Base-by-base conservation (phyloP, 2,888 invertebrate genomes). In the Cylloceria caligata region DNA sequence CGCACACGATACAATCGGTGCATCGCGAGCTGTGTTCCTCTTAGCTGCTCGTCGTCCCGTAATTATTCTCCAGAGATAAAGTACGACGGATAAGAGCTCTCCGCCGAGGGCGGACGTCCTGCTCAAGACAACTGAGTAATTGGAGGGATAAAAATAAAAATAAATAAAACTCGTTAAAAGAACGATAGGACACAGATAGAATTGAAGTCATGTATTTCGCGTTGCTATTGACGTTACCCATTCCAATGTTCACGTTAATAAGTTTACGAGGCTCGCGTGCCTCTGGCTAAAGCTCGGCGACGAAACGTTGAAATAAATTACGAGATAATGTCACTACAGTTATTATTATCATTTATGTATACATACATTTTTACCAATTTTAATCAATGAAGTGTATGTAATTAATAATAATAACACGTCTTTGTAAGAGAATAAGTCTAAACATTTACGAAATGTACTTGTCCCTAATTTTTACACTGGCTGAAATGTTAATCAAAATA, bases 1-100 rank as follows among this genome's bases (percentile, higher is more conserved):
- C 82, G 75, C 79, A 78, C 75, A 82, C 79, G 78, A 82, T 82
- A 78, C 65, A 75, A 79, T 82, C 79, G 69, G 57, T 36, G 47
- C 21, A 67, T 45, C 24, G 65, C 42, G 65, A 13, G 49, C 19
- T 45, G 19, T 45, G 62, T 55, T 57, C n/a, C 57, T 57, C 30
- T 57, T 16, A 30, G 34, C 16, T 57, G 27, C 34, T 57, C 30
- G 42, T 27, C 30, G 30, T 72, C n/a, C 24, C 62, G 67, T 82
- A 79, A 82, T 78, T 82, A 79, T 79, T 79, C 75, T 45, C 75
- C 49, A 47, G 75, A 79, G 82, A 79, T 81, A 72, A 76, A 76
- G 71, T 47, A 71, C 64, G 21, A 21, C 52, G 74, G 78, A 75
- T 75, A 75, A 72, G 36, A 19, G 27, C 45, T 30, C 21, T n/a